These are phyloP conservation scores for Sinocyclocheilus grahami DNA, from an alignment of 2,113 vertebrate species.

Conservation along the genomic window DNA sequence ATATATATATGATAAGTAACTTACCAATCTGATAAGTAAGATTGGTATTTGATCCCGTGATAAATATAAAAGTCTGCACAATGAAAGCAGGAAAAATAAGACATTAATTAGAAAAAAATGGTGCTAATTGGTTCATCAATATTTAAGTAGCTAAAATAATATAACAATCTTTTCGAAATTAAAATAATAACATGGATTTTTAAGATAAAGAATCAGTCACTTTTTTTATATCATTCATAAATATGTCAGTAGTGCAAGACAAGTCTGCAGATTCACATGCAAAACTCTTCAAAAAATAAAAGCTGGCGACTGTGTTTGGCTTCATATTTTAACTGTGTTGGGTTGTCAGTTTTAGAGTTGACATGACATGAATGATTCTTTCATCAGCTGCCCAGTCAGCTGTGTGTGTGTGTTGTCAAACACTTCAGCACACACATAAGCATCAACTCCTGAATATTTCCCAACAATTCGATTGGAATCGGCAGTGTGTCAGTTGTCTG, in stretches of 20 bases:
- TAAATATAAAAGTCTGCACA: neutral
- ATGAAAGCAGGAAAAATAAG: neutral
- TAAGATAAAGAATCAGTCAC: neutral
- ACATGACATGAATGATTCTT: conserved; percentile 48
- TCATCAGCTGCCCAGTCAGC: conserved; percentile 34
- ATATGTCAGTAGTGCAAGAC: neutral
- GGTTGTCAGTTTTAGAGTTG: conserved; percentile 36
- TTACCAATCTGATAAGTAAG: too few species aligned
- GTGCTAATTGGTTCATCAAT: neutral
- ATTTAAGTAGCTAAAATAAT: neutral
- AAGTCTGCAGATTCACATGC: neutral
- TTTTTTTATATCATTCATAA: too few species aligned
- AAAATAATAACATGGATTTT: neutral
- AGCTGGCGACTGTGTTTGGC: conserved; percentile 8
- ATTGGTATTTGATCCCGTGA: neutral
- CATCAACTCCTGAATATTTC: neutral
- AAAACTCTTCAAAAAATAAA: neutral
- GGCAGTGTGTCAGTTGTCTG: conserved; percentile 40
- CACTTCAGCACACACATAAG: conserved; percentile 7
- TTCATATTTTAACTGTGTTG: conserved; percentile 34
- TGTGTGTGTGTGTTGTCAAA: conserved; percentile 11
- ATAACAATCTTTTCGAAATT: neutral
- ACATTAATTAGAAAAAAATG: neutral
- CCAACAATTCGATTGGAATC: conserved; percentile 36
- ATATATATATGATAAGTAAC: too few species aligned